A percentile compares a stretch with the other conserved stretches of the same genome.
Evolutionary conservation across 2,113 vertebrate genomes (phyloP).

Genomic region (Stigmatopora nigra): DNA sequence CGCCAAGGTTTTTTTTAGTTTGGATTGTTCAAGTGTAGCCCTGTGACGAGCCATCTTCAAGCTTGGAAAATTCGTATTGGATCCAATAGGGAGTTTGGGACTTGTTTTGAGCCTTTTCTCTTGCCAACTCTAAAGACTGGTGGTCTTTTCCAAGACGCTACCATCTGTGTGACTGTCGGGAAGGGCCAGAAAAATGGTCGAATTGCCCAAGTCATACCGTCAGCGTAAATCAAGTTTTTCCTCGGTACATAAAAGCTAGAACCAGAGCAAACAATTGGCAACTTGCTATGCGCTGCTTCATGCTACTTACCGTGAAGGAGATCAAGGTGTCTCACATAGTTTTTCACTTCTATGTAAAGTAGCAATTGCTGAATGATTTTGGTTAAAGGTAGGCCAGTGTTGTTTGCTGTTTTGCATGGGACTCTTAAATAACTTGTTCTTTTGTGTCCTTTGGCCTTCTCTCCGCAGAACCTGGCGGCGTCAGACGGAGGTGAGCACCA

Average conservation of each 20-base stretch:
- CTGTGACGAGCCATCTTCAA: neutral
- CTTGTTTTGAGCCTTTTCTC: slow-evolving; percentile 11
- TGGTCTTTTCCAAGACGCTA: neutral
- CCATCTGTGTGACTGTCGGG: too few relatives aligned
- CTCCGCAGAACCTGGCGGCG: slow-evolving; percentile 69
- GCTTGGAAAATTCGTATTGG: neutral
- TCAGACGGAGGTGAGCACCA: slow-evolving; percentile 76
- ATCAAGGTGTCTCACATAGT: neutral
- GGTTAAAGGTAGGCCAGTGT: too few relatives aligned
- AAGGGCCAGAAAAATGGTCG: too few relatives aligned
- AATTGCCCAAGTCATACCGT: neutral
- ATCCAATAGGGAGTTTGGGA: neutral
- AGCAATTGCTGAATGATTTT: too few relatives aligned
- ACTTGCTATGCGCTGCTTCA: slow-evolving; percentile 44
- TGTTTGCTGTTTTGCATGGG: neutral
- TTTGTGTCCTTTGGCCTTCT: slow-evolving; percentile 22
- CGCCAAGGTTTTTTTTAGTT: slow-evolving; percentile 3
- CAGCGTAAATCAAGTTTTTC: neutral
- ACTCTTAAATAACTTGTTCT: neutral
- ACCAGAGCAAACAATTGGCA: slow-evolving; percentile 25
- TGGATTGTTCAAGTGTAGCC: neutral
- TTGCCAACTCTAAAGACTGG: slow-evolving; percentile 31
- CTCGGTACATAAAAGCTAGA: neutral
- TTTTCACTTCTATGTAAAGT: neutral
- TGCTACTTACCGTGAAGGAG: neutral